Percentiles rank a stretch among this genome's conserved stretches.
Conservation (phyloP, 2,797 vertebrate species). For the Bradypus variegatus region DNA sequence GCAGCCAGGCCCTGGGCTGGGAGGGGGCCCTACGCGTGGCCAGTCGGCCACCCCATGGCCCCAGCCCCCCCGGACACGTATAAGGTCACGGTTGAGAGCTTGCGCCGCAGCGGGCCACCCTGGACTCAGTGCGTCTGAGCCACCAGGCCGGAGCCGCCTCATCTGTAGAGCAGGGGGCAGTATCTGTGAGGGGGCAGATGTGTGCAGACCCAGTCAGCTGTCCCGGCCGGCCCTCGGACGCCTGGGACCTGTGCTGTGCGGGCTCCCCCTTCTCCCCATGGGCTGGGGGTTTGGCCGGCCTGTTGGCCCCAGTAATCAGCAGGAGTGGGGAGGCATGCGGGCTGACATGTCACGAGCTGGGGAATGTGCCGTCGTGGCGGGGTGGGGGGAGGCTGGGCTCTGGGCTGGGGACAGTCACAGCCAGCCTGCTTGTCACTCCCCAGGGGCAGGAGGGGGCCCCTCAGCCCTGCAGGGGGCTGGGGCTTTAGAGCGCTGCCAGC, state of each 20-base stretch:
- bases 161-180: neutral
- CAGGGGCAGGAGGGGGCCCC: neutral
- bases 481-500: neutral
- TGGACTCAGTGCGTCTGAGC: neutral
- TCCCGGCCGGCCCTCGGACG: neutral
- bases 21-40: constrained; percentile 13
- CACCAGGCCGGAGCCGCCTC: neutral
- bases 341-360: constrained; percentile 50
- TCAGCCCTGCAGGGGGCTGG: neutral
- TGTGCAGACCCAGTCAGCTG: too few relatives aligned
- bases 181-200: too few relatives aligned
- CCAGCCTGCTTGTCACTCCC: neutral
- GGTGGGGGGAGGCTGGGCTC: neutral
- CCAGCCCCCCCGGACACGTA: neutral
- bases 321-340: neutral
- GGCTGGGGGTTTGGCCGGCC: neutral
- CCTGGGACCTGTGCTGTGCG: neutral
- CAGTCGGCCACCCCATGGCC: neutral
- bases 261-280: neutral
- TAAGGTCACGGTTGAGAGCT: constrained; percentile 7
- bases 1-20: neutral
- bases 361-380: constrained; percentile 45
- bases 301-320: constrained; percentile 49
- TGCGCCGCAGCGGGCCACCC: neutral
- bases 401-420: too few relatives aligned